Evolutionary conservation across 2,113 vertebrate genomes (phyloP).

Genomic region (Siphamia tubifer): DNA sequence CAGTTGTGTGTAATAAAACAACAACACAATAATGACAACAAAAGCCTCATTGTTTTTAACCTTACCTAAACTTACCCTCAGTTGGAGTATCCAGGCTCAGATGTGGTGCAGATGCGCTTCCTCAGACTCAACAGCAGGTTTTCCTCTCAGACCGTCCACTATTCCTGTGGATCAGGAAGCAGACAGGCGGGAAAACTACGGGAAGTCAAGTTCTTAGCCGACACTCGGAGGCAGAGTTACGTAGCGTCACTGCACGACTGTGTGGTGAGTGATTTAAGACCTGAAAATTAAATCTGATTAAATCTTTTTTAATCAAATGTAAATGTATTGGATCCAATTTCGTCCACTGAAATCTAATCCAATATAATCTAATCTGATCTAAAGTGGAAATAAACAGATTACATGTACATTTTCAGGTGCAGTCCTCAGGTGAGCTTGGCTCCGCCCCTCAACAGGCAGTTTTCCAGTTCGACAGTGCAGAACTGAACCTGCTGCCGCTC

Average conservation of each 20-base stretch:
- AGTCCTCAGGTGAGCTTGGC: slow-evolving; percentile 60
- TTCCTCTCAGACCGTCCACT: slow-evolving; percentile 78
- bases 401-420: not conserved
- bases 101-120: slow-evolving; percentile 84
- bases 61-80: no score
- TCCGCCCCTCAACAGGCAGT: slow-evolving; percentile 70
- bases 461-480: slow-evolving; percentile 82
- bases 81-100: slow-evolving; percentile 79
- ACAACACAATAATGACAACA: no score
- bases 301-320: no score
- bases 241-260: slow-evolving; percentile 76
- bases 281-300: no score
- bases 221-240: slow-evolving; percentile 79
- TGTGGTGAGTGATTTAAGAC: slow-evolving; percentile 72
- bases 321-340: no score
- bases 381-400: not conserved
- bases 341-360: no score
- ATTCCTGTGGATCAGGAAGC: slow-evolving; percentile 68
- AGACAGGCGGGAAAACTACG: slow-evolving; percentile 35
- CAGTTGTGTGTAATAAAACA: no score
- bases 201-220: slow-evolving; percentile 80
- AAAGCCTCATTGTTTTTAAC: no score
- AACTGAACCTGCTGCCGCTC: slow-evolving; percentile 82
- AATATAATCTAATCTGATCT: no score
- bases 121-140: slow-evolving; percentile 80